Conservation (phyloP, 2,113 vertebrate genomes). For the Nematolebias whitei region DNA sequence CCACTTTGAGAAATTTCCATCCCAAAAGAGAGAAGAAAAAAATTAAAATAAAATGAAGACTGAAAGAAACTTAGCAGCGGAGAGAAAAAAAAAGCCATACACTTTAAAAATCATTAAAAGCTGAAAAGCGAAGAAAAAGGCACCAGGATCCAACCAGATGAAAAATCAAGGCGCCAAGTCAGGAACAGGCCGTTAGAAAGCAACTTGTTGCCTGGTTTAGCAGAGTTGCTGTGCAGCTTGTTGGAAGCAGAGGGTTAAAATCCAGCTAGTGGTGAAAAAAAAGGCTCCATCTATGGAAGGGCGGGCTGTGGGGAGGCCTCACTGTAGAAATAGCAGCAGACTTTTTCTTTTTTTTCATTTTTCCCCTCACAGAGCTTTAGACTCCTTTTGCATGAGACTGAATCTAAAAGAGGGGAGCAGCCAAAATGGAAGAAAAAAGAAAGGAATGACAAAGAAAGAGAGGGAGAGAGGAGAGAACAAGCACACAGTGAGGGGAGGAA, state of each 20-base stretch:
- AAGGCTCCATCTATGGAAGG: conserved; percentile 83
- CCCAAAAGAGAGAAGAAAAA: conserved; percentile 24
- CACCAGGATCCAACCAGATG: conserved; percentile 51
- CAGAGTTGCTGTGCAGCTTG: conserved; percentile 74
- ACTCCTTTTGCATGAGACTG: conserved; percentile 83
- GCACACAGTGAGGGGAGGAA: conserved; percentile 75
- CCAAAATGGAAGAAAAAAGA: conserved; percentile 72
- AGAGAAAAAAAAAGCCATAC: not conserved
- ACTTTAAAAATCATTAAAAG: conserved; percentile 6
- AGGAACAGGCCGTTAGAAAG: conserved; percentile 51
- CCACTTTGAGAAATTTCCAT: conserved; percentile 43
- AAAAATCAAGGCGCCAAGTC: conserved; percentile 35
- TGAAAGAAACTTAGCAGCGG: conserved; percentile 23
- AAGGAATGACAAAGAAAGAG: conserved; percentile 37
- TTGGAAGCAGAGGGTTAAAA: conserved; percentile 81
- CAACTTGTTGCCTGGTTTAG: conserved; percentile 78
- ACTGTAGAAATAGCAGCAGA: conserved; percentile 83
- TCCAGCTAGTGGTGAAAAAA: conserved; percentile 81
- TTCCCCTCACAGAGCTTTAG: conserved; percentile 68
- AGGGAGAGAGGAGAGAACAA: conserved; percentile 54
- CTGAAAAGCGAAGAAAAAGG: conserved; percentile 13
- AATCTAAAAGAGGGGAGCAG: conserved; percentile 78
- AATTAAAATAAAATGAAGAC: conserved; percentile 32
- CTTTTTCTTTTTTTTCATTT: conserved; percentile 49
- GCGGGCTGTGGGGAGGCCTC: conserved; percentile 88